Base-by-base conservation (phyloP, 53 echinoderm and acorn worm species). In the Crossaster papposus region DNA sequence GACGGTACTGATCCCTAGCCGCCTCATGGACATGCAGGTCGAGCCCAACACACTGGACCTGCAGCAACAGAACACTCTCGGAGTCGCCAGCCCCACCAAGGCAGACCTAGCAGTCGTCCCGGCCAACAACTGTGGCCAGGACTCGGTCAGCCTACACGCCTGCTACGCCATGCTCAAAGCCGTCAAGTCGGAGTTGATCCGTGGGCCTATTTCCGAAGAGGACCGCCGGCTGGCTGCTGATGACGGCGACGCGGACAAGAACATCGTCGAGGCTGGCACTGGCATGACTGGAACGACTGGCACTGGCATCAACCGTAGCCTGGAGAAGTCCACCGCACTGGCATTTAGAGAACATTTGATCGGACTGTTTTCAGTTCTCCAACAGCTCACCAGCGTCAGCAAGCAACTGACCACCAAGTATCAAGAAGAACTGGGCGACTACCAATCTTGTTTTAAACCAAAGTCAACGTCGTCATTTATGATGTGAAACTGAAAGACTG, bases 1-100 rank as follows among this genome's bases (percentile, higher is more conserved):
- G 73, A 98, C 98, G 14, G 96, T 98, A 11, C 83, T 98, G 30
- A 98, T 98, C 72, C 98, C 98, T 14, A 98, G 98, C 68, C 93
- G 96, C 2, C 88, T 98, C 29, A 84, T 93, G 83, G 98, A 98
- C 92, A 98, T 98, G 94, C 90, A 94, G 30, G 81, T 89, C 20
- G 90, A 94, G 30, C 51, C 92, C 36, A 78, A 51, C 32, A 63
- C 83, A 14, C 15, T 82, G 36, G 76, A 58, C 20, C 23, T 78
- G 7, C 58, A 70, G 14, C 72, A 80, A 37, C 58, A 70, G 14
- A 53, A 80, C 28, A 26, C 65, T 20, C 23, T 35, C 77, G 36
- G 65, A 38, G 62, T 52, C 11, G 50, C 70, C 71, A 26, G 50
- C 74, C 90, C 72, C 78, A 65, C 71, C 64, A 58, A 70, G 26